Evolutionary conservation across 2,888 invertebrate genomes (phyloP), one percentile per base, ranked within the genome.

Genomic region (Drosophila peninsularis): DNA sequence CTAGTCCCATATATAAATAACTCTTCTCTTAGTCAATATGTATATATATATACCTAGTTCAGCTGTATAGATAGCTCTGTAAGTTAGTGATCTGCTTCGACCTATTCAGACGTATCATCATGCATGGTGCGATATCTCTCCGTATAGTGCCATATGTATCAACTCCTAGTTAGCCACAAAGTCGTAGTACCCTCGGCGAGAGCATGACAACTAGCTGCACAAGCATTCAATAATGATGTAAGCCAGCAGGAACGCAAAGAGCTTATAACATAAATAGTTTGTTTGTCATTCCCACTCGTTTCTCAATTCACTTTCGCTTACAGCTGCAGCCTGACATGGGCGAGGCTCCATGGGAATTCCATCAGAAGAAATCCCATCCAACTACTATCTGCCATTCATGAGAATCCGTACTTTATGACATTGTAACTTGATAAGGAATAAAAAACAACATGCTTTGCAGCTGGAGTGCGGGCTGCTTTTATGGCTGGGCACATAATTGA

Each of bases 221-320:
- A 13, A 47, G 47, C 6, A 32, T 47, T 47, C 47, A 47, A 47
- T 50, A 34, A 50, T 50, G 34, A 14, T 50, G 34, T 21, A 1
- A 13, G 32, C 13, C 3, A 9, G 13, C 19, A 19, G 49, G 21
- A 50, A 5, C 19, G 49, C 21, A 50, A 34, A 14, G 49, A 50
- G 49, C 49, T 34, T 50, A 34, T 34, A 34, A 17, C 34, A 50
- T 34, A 50, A 50, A 50, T 34, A 47, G 47, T 50, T 50, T 21
- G 49, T 50, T 32, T 50, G 49, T 21, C 34, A 21, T 9, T 21
- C 19, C 49, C 9, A 14, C 34, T 34, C 19, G 19, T 21, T 34
- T 19, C 49, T 50, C 49, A 21, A 14, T 21, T 34, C 34, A 34
- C 9, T 50, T 34, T 50, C 49, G 27, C 27, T 30, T 6, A 30